phyloP scores from a whole-genome alignment of 2,888 invertebrate genomes.

The Theretra japonica region DNA sequence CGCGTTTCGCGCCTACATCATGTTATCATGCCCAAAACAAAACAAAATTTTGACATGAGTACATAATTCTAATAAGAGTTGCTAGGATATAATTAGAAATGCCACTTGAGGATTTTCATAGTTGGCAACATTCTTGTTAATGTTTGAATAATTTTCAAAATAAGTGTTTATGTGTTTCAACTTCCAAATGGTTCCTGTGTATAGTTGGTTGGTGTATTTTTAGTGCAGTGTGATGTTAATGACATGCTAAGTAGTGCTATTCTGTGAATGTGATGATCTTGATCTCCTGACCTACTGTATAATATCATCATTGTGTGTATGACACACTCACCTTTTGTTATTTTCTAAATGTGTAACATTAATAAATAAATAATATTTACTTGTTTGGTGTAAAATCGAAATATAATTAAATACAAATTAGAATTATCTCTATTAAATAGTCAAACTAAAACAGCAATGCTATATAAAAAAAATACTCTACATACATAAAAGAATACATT shows the following conservation, averaged over 20 bases:
- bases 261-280: neutral
- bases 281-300: neutral
- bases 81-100: constrained; percentile 45
- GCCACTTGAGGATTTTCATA: constrained; percentile 34
- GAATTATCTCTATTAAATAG: too few species aligned
- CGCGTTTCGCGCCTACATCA: constrained; percentile 7
- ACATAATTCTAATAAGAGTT: constrained; percentile 58
- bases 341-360: too few species aligned
- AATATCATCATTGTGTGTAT: neutral
- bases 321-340: neutral
- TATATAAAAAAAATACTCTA: too few species aligned
- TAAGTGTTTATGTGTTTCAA: neutral
- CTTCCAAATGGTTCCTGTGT: constrained; percentile 9
- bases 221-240: constrained; percentile 21
- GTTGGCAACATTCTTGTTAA: constrained; percentile 55
- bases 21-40: neutral
- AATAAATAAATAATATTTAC: too few species aligned
- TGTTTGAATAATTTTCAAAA: constrained; percentile 26
- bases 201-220: constrained; percentile 11
- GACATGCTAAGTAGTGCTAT: constrained; percentile 25
- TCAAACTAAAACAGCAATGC: too few species aligned
- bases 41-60: constrained; percentile 14
- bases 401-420: too few species aligned
- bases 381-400: too few species aligned
- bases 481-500: too few species aligned